Base-by-base conservation (phyloP, 2,797 vertebrate species). In the Haliaeetus vocifer region DNA sequence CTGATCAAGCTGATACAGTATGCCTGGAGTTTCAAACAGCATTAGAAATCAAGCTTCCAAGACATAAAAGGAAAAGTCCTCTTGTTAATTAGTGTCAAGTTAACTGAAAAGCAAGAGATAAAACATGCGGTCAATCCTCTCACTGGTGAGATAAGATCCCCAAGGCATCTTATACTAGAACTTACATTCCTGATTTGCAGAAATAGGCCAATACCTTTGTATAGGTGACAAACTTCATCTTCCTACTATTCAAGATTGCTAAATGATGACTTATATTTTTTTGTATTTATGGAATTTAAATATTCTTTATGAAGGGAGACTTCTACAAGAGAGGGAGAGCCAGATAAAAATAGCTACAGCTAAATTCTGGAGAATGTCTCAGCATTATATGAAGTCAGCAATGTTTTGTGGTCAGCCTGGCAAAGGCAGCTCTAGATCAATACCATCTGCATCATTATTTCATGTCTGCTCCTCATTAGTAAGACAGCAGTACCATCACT, bases 1-100 rank as follows among this genome's bases (percentile, higher is more conserved):
- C 63, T 59, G 83, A 86, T 76, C 70, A 59, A 94, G 55, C 71
- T 94, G 83, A 90, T 70, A 75, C 35, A 66, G 62, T 76, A 88
- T 45, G 80, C 63, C 80, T 80, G 56, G 37, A 89, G 90, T 81
- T 95, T 96, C 80, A 87, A 97, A 94, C 28, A 66, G 88, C 83
- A 87, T 94, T 81, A 85, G 56, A 92, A 95, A 97, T 82, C 55
- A 85, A 87, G 63, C 33, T 93, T 86, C 77, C 38, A 55, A 45
- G 47, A 73, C 52, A 96, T 75, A 82, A 95, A 96, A 96, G 53
- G 35, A 52, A 50, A 90, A 91, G 40, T 52, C 52, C 47, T 82
- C 83, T 82, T 93, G 86, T 80, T 97, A 93, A 93, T 92, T 91
- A 93, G 33, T 19, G 59, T 73, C 73, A 92, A 91, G 59, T 88